phyloP scores from a whole-genome alignment of 2,888 invertebrate species.

The Cataglyphis rosenhaueri region DNA sequence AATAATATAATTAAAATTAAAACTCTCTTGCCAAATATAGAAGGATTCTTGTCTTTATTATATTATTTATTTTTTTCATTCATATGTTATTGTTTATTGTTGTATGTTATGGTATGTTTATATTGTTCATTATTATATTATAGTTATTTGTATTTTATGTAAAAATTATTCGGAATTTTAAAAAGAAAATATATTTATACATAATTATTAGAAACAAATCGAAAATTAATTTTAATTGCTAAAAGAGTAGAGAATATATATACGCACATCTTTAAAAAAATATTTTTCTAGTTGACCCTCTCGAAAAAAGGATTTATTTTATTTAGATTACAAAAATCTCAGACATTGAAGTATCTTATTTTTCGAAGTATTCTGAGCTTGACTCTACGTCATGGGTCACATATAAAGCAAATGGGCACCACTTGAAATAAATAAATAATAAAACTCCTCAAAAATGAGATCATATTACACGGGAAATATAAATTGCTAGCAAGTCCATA shows the following conservation, averaged over 20 bases:
- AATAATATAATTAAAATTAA: background rate
- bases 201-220: background rate
- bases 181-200: background rate
- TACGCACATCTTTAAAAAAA: background rate
- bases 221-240: background rate
- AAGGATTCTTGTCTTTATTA: background rate
- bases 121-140: background rate
- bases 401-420: background rate
- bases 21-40: background rate
- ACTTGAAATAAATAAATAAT: constrained; percentile 12
- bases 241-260: background rate
- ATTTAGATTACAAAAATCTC: constrained; percentile 10
- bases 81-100: background rate
- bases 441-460: background rate
- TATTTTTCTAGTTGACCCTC: background rate
- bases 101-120: background rate
- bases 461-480: constrained; percentile 2
- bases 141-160: background rate
- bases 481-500: background rate
- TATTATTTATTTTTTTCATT: constrained; percentile 1
- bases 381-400: background rate
- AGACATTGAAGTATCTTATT: background rate
- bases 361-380: background rate
- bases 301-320: background rate
- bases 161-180: background rate